Evolutionary conservation across 2,113 vertebrate species (phyloP).

Genomic region (Hemibagrus wyckioides): DNA sequence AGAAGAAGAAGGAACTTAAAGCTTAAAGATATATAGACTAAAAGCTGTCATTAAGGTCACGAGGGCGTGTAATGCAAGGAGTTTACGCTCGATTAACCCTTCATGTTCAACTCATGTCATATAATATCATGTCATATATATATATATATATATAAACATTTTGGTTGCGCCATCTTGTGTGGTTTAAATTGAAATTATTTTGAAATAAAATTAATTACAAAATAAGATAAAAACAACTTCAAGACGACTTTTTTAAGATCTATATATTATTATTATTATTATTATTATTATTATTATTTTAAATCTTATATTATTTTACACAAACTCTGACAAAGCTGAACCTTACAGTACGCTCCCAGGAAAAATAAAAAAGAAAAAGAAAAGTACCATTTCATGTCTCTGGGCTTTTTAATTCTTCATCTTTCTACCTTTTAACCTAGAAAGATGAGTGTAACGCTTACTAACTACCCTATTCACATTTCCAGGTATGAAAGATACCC

Average conservation of each 20-base stretch:
- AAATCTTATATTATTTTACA: not conserved
- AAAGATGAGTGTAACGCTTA: not conserved
- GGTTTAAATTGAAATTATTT: not conserved
- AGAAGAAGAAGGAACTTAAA: not conserved
- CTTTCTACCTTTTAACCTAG: too few relatives aligned
- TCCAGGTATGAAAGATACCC: not conserved
- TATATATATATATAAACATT: too few relatives aligned
- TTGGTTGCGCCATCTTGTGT: too few relatives aligned
- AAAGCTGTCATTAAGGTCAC: constrained; percentile 71
- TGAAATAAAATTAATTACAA: not conserved
- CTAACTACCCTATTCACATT: too few relatives aligned
- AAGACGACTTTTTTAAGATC: too few relatives aligned
- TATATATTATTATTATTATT: too few relatives aligned
- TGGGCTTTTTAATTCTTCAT: too few relatives aligned
- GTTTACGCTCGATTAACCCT: constrained; percentile 77
- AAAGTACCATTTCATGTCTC: too few relatives aligned
- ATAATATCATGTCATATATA: too few relatives aligned
- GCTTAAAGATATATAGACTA: constrained; percentile 65
- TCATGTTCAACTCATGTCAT: constrained; percentile 50
- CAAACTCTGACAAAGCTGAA: not conserved
- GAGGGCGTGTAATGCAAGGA: constrained; percentile 74
- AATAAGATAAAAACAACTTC: not conserved
- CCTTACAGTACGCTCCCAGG: not conserved
- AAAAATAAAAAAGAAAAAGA: too few relatives aligned
- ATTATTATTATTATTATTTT: not conserved